phyloP scores from a whole-genome alignment of 2,797 vertebrate species.

The Intellagama lesueurii region DNA sequence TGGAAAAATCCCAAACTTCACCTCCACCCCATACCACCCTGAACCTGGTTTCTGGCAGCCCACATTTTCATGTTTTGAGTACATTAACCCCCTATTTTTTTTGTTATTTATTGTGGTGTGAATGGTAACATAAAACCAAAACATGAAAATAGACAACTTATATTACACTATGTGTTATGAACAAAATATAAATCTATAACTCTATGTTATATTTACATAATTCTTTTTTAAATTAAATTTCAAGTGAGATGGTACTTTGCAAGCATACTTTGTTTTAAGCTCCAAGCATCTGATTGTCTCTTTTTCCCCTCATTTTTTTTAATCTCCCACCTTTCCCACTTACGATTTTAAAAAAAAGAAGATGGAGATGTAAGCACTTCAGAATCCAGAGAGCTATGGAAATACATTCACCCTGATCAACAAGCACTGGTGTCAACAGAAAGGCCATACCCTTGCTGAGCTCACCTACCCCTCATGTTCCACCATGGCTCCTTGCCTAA shows the following conservation, averaged over 20 bases:
- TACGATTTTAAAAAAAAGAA: slow-evolving; percentile 68
- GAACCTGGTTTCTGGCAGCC: slow-evolving; percentile 91
- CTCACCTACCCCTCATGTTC: not conserved
- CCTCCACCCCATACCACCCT: not conserved
- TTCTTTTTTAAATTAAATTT: slow-evolving; percentile 97
- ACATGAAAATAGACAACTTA: slow-evolving; percentile 99
- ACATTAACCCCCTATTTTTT: slow-evolving; percentile 91
- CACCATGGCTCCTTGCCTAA: too few relatives aligned
- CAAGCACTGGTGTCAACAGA: not conserved
- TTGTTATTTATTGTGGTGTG: slow-evolving; percentile 95
- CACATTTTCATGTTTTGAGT: slow-evolving; percentile 89
- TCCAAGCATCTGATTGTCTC: slow-evolving; percentile 99
- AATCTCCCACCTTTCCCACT: slow-evolving; percentile 75
- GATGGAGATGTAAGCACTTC: slow-evolving; percentile 74
- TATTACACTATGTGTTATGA: slow-evolving; percentile 99
- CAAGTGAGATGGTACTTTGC: slow-evolving; percentile 98
- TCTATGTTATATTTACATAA: slow-evolving; percentile 99
- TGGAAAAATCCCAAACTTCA: slow-evolving; percentile 75
- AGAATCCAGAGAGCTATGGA: slow-evolving; percentile 80
- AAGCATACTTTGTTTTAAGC: slow-evolving; percentile 95
- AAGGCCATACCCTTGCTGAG: not conserved
- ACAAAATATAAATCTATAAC: slow-evolving; percentile 99
- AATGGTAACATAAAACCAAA: slow-evolving; percentile 98
- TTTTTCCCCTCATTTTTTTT: slow-evolving; percentile 67
- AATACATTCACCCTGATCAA: slow-evolving; percentile 66